phyloP scores from a whole-genome alignment of 2,113 vertebrate species.

The Cephalopterus ornatus region DNA sequence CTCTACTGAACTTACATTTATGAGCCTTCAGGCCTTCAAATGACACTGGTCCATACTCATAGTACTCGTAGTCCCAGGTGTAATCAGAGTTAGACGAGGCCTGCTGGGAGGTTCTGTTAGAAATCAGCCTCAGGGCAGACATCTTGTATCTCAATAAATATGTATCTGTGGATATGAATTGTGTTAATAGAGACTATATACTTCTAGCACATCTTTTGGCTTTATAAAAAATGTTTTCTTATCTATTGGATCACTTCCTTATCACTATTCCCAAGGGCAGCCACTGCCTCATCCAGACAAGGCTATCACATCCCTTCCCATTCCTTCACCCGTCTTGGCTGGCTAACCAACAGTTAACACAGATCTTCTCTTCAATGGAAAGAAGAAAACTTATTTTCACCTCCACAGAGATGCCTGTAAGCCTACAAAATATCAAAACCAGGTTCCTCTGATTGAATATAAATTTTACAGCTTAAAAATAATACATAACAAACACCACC shows the following conservation, averaged over 20 bases:
- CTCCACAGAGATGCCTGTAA: background rate
- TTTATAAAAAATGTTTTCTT: background rate
- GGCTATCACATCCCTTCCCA: background rate
- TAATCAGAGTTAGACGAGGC: constrained; percentile 82
- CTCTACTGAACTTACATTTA: constrained; percentile 83
- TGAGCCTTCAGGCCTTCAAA: constrained; percentile 93
- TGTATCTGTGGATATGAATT: background rate
- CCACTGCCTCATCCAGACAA: background rate
- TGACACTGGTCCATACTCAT: constrained; percentile 90
- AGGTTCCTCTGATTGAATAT: background rate
- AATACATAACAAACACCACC: background rate
- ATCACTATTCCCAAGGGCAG: background rate
- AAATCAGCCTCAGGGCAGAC: constrained; percentile 75
- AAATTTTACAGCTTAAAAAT: background rate
- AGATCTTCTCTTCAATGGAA: background rate
- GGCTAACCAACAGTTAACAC: background rate
- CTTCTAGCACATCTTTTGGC: background rate
- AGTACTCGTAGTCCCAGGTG: constrained; percentile 95
- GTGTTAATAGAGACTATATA: background rate
- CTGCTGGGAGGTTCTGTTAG: constrained; percentile 79
- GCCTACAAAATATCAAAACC: background rate
- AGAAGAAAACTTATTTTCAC: background rate
- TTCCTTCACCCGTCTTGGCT: background rate
- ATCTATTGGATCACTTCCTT: background rate
- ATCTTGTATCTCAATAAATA: constrained; percentile 68